Evolutionary conservation across 2,113 vertebrate genomes (phyloP).

Genomic region (Benitochromis conjunctus): DNA sequence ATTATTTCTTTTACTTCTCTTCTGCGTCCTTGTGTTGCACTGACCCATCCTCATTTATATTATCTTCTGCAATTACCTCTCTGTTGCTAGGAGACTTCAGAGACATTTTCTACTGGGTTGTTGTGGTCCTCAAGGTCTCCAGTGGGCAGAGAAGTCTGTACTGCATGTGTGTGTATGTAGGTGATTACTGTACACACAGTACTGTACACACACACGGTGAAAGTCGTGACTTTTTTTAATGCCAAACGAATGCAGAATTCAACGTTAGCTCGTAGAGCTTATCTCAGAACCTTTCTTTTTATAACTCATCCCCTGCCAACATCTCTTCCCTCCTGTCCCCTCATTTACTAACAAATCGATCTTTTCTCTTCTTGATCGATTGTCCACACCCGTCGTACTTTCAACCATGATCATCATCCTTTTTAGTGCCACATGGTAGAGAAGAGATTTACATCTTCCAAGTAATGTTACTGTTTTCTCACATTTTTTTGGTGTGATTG

Average conservation of each 20-base stretch:
- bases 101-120: slow-evolving; percentile 15
- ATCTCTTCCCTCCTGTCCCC: background rate
- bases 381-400: background rate
- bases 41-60: slow-evolving; percentile 39
- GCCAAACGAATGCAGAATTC: background rate
- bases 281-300: background rate
- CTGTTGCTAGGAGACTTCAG: slow-evolving; percentile 62
- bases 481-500: background rate
- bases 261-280: background rate
- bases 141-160: slow-evolving; percentile 28
- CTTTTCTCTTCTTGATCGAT: background rate
- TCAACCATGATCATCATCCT: background rate
- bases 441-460: background rate
- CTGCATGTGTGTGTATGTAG: slow-evolving; percentile 7
- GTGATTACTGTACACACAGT: slow-evolving; percentile 6
- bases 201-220: background rate
- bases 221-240: slow-evolving; percentile 7
- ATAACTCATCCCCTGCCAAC: background rate
- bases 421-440: background rate
- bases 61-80: slow-evolving; percentile 41
- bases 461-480: background rate
- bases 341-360: background rate
- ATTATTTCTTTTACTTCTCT: background rate
- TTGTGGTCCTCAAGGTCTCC: slow-evolving; percentile 48
- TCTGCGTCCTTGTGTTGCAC: slow-evolving; percentile 5